Evolutionary conservation across 2,888 invertebrate genomes (phyloP).

Genomic region (Pristionchus maxplancki): DNA sequence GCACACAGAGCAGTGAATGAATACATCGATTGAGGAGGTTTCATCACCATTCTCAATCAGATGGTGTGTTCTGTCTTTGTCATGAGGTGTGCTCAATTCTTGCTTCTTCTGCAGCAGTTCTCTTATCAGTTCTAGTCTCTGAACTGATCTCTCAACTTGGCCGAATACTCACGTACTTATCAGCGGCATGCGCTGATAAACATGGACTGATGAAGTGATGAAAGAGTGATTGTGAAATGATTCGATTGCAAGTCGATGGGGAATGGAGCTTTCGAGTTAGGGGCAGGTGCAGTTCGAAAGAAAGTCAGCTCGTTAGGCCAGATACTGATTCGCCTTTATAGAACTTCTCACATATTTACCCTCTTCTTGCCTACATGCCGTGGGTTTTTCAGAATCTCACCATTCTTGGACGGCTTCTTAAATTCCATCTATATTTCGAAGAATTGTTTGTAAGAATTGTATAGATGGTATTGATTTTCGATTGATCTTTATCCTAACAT

Average conservation of each 20-base stretch:
- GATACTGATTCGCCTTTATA: too few species aligned
- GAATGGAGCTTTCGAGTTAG: too few species aligned
- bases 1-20: neutral
- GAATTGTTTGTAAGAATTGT: too few species aligned
- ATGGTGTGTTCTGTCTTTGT: neutral
- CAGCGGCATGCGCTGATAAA: neutral
- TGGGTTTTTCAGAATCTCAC: too few species aligned
- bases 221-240: constrained; percentile 23
- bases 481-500: too few species aligned
- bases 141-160: constrained; percentile 41
- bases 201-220: constrained; percentile 9
- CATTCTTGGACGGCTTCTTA: too few species aligned
- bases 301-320: too few species aligned
- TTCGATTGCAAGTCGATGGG: neutral
- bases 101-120: neutral
- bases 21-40: neutral
- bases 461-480: too few species aligned
- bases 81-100: neutral
- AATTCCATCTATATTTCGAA: too few species aligned
- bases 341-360: too few species aligned
- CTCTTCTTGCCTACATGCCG: too few species aligned
- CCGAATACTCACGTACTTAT: constrained; percentile 25
- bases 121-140: constrained; percentile 27
- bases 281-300: too few species aligned
- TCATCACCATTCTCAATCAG: neutral